Conservation (phyloP, 2,113 vertebrate genomes). For the Dryoscopus gambensis region DNA sequence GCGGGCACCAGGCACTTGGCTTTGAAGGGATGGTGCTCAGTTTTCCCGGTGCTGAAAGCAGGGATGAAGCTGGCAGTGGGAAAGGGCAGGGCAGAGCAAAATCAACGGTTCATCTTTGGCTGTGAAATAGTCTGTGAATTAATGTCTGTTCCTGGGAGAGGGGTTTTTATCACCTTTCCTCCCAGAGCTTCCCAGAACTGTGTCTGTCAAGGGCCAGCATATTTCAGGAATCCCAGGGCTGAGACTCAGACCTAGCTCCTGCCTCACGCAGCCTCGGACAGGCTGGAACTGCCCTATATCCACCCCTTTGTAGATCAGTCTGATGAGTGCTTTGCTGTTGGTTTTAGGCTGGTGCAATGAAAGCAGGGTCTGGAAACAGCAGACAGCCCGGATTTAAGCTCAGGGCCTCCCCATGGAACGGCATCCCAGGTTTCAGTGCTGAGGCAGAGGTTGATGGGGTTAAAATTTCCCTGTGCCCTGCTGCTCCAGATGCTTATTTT, state of each 20-base stretch:
- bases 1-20: not conserved
- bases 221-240: not conserved
- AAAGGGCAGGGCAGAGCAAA: not conserved
- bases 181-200: not conserved
- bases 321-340: not conserved
- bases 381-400: not conserved
- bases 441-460: not conserved
- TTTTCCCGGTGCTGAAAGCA: not conserved
- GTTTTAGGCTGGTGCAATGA: not conserved
- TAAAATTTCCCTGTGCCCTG: not conserved
- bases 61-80: not conserved
- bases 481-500: not conserved
- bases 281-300: not conserved
- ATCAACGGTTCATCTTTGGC: not conserved
- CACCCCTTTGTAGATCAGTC: not conserved
- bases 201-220: accelerated
- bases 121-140: no score
- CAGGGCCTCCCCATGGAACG: not conserved
- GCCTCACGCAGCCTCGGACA: not conserved
- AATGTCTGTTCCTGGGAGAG: accelerated
- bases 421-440: not conserved
- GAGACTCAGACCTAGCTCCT: not conserved
- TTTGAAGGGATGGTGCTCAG: accelerated
- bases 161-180: not conserved
- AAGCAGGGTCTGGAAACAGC: not conserved